Evolutionary conservation across 1,140 invertebrate species (phyloP), one percentile per base, ranked within the genome.

Genomic region (Procambarus clarkii): DNA sequence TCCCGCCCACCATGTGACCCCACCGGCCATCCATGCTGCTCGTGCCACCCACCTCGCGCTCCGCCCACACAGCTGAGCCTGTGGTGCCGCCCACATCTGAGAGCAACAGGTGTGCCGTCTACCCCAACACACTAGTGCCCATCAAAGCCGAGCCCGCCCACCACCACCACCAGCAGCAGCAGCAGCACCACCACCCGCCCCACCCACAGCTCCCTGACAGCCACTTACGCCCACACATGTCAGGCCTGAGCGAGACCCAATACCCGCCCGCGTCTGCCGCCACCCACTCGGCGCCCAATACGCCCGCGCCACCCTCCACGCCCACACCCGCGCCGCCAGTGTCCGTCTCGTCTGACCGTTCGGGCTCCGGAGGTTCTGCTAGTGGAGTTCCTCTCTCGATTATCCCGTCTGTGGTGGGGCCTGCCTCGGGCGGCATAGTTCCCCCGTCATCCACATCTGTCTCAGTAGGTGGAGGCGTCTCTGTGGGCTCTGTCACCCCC

Each of bases 261-360:
- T 89, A 89, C 87, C 87, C 87, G 87, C 87, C 87, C 87, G 87
- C 80, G 79, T 82, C 87, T 64, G 80, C 86, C 86, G 86, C 86
- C 60, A 89, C 79, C 69, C 87, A 82, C 80, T 89, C 87, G 87
- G 87, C 87, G 64, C 87, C 87, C 87, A 89, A 50, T 44, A 89
- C 87, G 64, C 87, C 87, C 80, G 87, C 87, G 46, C 87, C 87
- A 76, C 87, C 87, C n/a, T 89, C 87, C 50, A 89, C 87, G 45
- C 87, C 87, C 79, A 89, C 87, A 44, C 87, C 87, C 60, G 87
- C 87, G 48, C 87, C 87, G 44, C 79, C 87, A 54, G 79, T 60
- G 13, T 44, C 79, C 15, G 87, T 69, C 18, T 18, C 79, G 48
- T 83, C 79, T n/a, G 87, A 89, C 48, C 87, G 87, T 9, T 82